A percentile compares a stretch with the other conserved stretches of the same genome.
Conservation (phyloP, 2,888 invertebrate genomes). For the Lypha dubia region DNA sequence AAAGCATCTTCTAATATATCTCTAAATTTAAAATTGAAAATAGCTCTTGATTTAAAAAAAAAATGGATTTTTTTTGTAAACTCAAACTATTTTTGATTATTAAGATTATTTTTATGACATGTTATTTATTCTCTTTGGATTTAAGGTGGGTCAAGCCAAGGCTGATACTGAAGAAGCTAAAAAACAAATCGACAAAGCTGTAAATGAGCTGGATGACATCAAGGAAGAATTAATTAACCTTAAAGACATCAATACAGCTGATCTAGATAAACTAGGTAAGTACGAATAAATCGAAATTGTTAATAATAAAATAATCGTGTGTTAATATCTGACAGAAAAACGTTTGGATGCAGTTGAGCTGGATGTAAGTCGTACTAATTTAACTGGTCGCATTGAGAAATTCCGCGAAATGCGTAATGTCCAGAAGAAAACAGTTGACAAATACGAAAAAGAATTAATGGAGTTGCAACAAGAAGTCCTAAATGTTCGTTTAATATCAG, state of each 20-base stretch:
- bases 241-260: slow-evolving; percentile 88
- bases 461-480: slow-evolving; percentile 89
- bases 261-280: slow-evolving; percentile 86
- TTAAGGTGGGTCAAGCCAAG: slow-evolving; percentile 93
- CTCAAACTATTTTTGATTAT: too few species aligned
- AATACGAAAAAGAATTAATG: slow-evolving; percentile 90
- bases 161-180: slow-evolving; percentile 92
- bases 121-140: slow-evolving; percentile 60
- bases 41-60: too few species aligned
- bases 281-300: not conserved
- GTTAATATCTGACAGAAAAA: slow-evolving; percentile 84
- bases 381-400: slow-evolving; percentile 90
- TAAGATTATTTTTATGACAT: not conserved
- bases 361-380: slow-evolving; percentile 88
- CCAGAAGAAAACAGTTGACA: slow-evolving; percentile 90
- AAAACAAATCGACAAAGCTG: slow-evolving; percentile 91
- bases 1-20: too few species aligned
- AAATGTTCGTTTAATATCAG: slow-evolving; percentile 91
- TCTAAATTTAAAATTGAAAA: too few species aligned
- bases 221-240: slow-evolving; percentile 90
- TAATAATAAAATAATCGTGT: not conserved
- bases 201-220: slow-evolving; percentile 90
- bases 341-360: slow-evolving; percentile 88
- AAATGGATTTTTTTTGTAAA: too few species aligned
- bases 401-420: slow-evolving; percentile 88